Evolutionary conservation across 1,140 invertebrate species (phyloP).

Genomic region (Adoxophyes honmai): DNA sequence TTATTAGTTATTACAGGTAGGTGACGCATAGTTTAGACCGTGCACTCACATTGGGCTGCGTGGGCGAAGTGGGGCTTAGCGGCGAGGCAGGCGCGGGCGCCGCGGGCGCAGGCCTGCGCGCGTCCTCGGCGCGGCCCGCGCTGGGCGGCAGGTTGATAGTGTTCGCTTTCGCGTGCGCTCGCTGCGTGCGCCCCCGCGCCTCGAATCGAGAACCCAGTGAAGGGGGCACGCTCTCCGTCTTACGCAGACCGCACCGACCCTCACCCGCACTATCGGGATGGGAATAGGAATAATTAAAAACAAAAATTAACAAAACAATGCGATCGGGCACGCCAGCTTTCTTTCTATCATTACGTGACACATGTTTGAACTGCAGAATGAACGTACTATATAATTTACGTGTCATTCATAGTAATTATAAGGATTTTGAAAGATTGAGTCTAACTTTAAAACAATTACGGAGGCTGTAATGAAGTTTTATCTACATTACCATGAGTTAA

Average conservation of each 20-base stretch:
- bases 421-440: too few relatives aligned
- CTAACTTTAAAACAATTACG: too few relatives aligned
- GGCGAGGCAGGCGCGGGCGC: slow-evolving; percentile 24
- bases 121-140: slow-evolving; percentile 42
- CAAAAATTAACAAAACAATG: slow-evolving; percentile 49
- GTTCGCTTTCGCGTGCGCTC: slow-evolving; percentile 80
- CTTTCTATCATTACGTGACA: not conserved
- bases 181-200: slow-evolving; percentile 57
- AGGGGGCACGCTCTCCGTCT: slow-evolving; percentile 65
- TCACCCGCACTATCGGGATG: slow-evolving; percentile 51
- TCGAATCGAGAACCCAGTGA: slow-evolving; percentile 64
- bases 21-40: not conserved
- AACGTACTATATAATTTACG: too few relatives aligned
- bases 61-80: slow-evolving; percentile 50
- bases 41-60: slow-evolving; percentile 58
- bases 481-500: too few relatives aligned
- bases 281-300: slow-evolving; percentile 56
- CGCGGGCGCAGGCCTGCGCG: slow-evolving; percentile 38
- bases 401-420: too few relatives aligned
- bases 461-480: too few relatives aligned
- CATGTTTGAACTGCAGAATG: too few relatives aligned
- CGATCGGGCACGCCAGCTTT: slow-evolving; percentile 48
- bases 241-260: slow-evolving; percentile 54
- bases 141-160: slow-evolving; percentile 78
- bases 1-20: not conserved